These are phyloP conservation scores for Babyrousa celebensis DNA, from an alignment of 2,797 vertebrate species.

Conservation along the genomic window DNA sequence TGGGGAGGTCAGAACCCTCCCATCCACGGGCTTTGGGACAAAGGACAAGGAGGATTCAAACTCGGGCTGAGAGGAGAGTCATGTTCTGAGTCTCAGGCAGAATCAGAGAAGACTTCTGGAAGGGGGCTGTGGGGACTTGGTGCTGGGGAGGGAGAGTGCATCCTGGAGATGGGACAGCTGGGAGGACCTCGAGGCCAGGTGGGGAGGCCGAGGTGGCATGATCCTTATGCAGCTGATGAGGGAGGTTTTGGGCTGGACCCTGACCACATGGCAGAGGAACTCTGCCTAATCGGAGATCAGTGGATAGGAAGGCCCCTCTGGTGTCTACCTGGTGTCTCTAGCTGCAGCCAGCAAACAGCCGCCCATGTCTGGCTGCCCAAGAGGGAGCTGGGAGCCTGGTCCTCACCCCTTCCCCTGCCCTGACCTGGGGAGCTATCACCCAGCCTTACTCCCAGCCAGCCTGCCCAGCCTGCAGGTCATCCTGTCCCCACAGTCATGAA, in stretches of 20 bases:
- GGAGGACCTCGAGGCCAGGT: background rate
- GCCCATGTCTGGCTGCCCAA: background rate
- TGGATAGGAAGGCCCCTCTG: background rate
- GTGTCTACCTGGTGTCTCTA: background rate
- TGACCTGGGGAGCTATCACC: background rate
- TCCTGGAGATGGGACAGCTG: background rate
- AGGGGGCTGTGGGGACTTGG: background rate
- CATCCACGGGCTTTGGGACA: background rate
- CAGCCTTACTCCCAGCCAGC: background rate
- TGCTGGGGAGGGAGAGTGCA: background rate
- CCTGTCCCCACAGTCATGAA: background rate
- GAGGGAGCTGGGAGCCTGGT: background rate
- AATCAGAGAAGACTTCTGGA: constrained; percentile 42
- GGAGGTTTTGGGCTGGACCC: background rate
- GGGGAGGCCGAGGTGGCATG: background rate
- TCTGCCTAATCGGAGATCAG: background rate
- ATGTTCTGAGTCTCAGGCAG: background rate
- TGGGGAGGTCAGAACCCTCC: background rate
- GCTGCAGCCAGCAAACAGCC: background rate
- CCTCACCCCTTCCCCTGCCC: background rate
- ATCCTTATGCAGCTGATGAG: background rate
- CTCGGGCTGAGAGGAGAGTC: background rate
- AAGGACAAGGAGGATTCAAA: background rate
- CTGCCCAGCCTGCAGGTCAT: background rate
- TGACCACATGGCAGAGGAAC: background rate